Percentiles rank a stretch among this genome's conserved stretches.
Evolutionary conservation across 2,797 vertebrate genomes (phyloP).

Genomic region (Coccyzus lansbergi): DNA sequence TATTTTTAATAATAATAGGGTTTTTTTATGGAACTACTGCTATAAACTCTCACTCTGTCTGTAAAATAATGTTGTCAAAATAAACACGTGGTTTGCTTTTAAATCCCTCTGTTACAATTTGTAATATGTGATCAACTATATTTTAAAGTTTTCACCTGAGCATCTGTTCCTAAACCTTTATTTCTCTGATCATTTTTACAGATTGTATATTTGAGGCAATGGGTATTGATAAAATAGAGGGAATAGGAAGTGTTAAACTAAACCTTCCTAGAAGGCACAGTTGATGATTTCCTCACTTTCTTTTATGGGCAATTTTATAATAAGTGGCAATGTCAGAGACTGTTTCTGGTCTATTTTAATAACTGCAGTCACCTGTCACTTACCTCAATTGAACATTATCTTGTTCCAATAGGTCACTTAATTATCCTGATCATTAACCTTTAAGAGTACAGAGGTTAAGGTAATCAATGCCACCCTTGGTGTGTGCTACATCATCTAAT

Average conservation of each 20-base stretch:
- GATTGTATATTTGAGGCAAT: neutral
- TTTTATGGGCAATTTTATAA: slow-evolving; percentile 2
- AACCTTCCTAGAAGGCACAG: neutral
- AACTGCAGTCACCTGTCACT: slow-evolving; percentile 33
- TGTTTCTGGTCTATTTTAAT: slow-evolving; percentile 22
- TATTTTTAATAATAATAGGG: neutral
- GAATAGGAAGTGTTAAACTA: neutral
- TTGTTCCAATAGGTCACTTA: slow-evolving; percentile 54
- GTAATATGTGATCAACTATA: neutral
- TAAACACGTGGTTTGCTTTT: neutral
- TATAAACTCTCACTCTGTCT: neutral
- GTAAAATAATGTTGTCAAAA: neutral
- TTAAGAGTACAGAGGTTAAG: slow-evolving; percentile 35
- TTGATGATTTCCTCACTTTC: neutral
- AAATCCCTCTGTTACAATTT: neutral
- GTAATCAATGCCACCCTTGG: slow-evolving; percentile 46
- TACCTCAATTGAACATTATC: slow-evolving; percentile 49
- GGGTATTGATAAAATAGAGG: neutral
- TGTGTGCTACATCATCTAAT: slow-evolving; percentile 27
- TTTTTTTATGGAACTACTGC: neutral
- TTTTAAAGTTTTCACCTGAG: neutral
- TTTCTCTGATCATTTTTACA: neutral
- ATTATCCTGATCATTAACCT: slow-evolving; percentile 69
- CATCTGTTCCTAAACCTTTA: neutral
- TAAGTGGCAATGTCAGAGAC: neutral